phyloP scores from a whole-genome alignment of 2,113 vertebrate species.

The Prochilodus magdalenae region DNA sequence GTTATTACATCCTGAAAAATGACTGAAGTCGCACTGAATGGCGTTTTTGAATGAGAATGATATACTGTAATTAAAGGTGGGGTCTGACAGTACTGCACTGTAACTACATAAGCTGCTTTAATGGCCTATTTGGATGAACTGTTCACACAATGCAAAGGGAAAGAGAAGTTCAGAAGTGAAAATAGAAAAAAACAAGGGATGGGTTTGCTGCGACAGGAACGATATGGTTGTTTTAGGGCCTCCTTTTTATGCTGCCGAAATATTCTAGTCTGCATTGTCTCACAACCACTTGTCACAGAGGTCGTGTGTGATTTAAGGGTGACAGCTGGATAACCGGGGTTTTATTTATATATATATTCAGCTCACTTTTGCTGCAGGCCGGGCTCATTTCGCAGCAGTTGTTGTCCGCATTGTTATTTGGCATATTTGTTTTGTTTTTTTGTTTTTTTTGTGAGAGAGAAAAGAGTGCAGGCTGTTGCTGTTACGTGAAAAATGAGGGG shows the following conservation, averaged over 20 bases:
- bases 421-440: conserved; percentile 41
- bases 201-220: conserved; percentile 34
- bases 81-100: too few relatives aligned
- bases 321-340: conserved; percentile 80
- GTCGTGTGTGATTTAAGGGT: conserved; percentile 76
- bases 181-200: not conserved
- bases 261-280: conserved; percentile 68
- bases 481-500: conserved; percentile 38
- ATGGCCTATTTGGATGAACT: too few relatives aligned
- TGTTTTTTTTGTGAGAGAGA: too few relatives aligned
- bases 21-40: too few relatives aligned
- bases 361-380: conserved; percentile 70
- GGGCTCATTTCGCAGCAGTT: conserved; percentile 76
- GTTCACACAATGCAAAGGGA: too few relatives aligned
- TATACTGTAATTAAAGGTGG: too few relatives aligned
- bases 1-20: too few relatives aligned
- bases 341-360: conserved; percentile 79
- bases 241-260: conserved; percentile 71
- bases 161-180: not conserved
- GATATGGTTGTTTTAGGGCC: conserved; percentile 69
- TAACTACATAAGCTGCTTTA: too few relatives aligned
- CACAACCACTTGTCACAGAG: conserved; percentile 76
- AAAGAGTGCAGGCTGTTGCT: conserved; percentile 46
- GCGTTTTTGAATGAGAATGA: too few relatives aligned
- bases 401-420: conserved; percentile 70